phyloP scores from a whole-genome alignment of 2,888 invertebrate genomes.

The Heteromyza rotundicornis region DNA sequence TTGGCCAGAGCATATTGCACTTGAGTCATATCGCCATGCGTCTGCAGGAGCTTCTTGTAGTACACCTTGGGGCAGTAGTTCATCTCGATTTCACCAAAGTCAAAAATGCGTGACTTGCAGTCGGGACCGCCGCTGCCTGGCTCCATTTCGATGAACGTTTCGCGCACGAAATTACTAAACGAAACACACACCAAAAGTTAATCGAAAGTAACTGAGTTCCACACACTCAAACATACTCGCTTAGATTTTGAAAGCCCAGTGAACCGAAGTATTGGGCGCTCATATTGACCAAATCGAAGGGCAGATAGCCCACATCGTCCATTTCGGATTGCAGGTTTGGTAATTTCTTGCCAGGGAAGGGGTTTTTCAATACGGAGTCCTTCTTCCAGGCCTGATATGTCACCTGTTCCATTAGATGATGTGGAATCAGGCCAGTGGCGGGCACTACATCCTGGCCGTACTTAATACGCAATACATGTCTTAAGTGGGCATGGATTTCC shows the following conservation, averaged over 20 bases:
- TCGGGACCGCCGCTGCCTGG: conserved; percentile 40
- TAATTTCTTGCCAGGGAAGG: conserved; percentile 39
- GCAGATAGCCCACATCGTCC: conserved; percentile 31
- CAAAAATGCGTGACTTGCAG: conserved; percentile 48
- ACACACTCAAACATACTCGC: conserved; percentile 35
- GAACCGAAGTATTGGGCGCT: conserved; percentile 39
- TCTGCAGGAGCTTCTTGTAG: conserved; percentile 58
- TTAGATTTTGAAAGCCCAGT: conserved; percentile 40
- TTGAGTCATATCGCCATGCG: conserved; percentile 46
- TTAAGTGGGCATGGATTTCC: conserved; percentile 79
- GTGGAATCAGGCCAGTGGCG: conserved; percentile 73
- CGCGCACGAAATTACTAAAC: conserved; percentile 35
- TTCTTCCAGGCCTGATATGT: conserved; percentile 78
- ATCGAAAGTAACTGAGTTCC: neutral
- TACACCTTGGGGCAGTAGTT: conserved; percentile 48
- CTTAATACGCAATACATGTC: conserved; percentile 70
- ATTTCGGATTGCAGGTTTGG: conserved; percentile 70
- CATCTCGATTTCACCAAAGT: conserved; percentile 45
- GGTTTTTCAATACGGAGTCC: conserved; percentile 39
- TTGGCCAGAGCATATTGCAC: conserved; percentile 45
- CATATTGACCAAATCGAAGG: conserved; percentile 43
- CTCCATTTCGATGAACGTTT: conserved; percentile 40
- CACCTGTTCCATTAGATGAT: conserved; percentile 77
- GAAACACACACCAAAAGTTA: neutral
- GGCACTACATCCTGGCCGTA: conserved; percentile 72